These are phyloP conservation scores for Malurus elegans DNA, from an alignment of 2,113 vertebrate genomes.

Conservation along the genomic window DNA sequence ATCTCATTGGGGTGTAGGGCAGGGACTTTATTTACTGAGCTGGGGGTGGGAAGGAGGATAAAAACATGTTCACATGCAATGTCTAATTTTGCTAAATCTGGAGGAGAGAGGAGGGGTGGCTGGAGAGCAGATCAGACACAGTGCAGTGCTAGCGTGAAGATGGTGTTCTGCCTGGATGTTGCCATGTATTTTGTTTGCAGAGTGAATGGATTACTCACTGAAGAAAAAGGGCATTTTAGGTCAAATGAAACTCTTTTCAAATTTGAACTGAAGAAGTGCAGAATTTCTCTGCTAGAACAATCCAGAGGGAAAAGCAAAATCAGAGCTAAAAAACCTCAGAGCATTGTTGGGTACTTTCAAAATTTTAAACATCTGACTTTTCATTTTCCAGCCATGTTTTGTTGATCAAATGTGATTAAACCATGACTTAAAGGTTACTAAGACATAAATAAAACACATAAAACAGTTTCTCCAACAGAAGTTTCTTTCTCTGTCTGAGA, in stretches of 20 bases:
- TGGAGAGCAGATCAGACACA: background rate
- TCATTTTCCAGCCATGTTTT: background rate
- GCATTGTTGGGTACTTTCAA: background rate
- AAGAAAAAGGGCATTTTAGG: background rate
- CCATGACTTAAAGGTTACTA: background rate
- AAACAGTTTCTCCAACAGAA: background rate
- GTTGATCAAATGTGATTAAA: conserved; percentile 1
- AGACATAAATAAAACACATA: background rate
- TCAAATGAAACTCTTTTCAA: background rate
- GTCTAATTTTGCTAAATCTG: background rate
- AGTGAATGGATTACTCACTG: background rate
- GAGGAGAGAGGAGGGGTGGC: background rate
- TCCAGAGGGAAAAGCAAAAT: background rate
- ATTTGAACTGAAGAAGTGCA: background rate
- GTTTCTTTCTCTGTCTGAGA: background rate
- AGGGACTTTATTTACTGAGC: background rate
- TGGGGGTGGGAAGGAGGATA: background rate
- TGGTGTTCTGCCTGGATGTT: background rate
- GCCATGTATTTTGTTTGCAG: background rate
- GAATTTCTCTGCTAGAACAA: conserved; percentile 3
- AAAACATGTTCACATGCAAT: background rate
- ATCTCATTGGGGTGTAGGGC: background rate
- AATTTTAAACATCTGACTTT: background rate
- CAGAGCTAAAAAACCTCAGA: background rate
- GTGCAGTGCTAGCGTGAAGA: fast-evolving